phyloP scores from a whole-genome alignment of 2,888 invertebrate genomes.

The Atrina japonica region DNA sequence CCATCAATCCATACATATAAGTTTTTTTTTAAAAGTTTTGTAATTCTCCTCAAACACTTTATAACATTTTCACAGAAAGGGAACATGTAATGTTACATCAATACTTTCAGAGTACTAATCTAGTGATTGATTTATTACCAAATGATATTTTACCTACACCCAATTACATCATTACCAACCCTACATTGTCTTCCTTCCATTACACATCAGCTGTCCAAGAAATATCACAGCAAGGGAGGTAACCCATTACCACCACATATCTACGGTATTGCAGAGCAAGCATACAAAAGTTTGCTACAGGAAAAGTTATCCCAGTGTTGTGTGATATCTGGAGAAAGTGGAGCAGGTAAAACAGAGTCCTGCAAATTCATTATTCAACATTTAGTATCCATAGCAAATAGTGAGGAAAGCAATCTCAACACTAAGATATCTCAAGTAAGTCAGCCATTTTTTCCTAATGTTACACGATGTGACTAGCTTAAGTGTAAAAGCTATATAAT shows the following conservation, averaged over 20 bases:
- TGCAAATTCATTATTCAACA: conserved; percentile 73
- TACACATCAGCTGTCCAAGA: conserved; percentile 55
- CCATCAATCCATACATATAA: no score
- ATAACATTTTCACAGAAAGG: no score
- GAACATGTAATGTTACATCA: no score
- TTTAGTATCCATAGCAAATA: conserved; percentile 59
- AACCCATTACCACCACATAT: conserved; percentile 72
- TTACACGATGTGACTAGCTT: no score
- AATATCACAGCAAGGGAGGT: conserved; percentile 47
- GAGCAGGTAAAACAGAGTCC: conserved; percentile 76
- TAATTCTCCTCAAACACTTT: no score
- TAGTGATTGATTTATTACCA: no score
- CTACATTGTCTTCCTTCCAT: background rate
- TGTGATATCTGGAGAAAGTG: conserved; percentile 78
- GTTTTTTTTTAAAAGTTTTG: no score
- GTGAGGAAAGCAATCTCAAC: conserved; percentile 64
- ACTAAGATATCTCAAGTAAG: conserved; percentile 71
- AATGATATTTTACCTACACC: no score
- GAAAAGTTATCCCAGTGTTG: conserved; percentile 73
- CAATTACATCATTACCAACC: no score
- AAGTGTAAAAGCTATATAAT: no score
- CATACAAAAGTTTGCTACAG: conserved; percentile 63
- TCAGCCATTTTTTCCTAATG: no score
- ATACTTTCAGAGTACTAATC: no score
- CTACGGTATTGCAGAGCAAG: conserved; percentile 73